Percentiles rank a stretch among this genome's conserved stretches.
phyloP scores from a whole-genome alignment of 2,888 invertebrate genomes.

The Eupsilia transversa region DNA sequence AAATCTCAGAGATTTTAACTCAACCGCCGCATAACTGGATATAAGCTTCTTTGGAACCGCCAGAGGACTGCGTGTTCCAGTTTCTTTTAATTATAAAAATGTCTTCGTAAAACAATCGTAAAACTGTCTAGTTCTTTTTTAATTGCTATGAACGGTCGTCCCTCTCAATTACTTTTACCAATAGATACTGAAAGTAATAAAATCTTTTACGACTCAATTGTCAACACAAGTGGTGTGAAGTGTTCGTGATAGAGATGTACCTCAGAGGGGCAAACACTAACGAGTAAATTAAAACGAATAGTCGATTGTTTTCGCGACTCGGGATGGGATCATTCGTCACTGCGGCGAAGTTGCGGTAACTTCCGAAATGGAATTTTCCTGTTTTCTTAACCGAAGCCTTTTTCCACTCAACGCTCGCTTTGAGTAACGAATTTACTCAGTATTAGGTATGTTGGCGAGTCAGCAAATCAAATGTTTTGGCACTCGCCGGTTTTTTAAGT shows the following conservation, averaged over 20 bases:
- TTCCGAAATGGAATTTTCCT: constrained; percentile 61
- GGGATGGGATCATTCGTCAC: constrained; percentile 59
- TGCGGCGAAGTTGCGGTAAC: constrained; percentile 39
- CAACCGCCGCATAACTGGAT: constrained; percentile 30
- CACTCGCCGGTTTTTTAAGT: not conserved
- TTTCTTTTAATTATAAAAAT: constrained; percentile 46
- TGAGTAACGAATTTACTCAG: constrained; percentile 23
- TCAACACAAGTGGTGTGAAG: constrained; percentile 31
- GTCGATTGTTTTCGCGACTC: constrained; percentile 49
- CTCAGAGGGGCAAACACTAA: constrained; percentile 18
- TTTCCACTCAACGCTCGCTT: constrained; percentile 28
- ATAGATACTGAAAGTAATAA: constrained; percentile 39
- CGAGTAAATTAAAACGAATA: constrained; percentile 62
- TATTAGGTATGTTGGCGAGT: constrained; percentile 8
- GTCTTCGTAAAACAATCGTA: constrained; percentile 32
- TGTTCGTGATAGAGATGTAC: constrained; percentile 36
- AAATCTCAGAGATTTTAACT: constrained; percentile 56
- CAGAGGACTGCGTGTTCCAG: constrained; percentile 15
- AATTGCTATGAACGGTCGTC: constrained; percentile 34
- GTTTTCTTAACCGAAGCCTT: constrained; percentile 58
- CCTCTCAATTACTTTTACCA: constrained; percentile 46
- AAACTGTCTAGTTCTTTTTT: constrained; percentile 38
- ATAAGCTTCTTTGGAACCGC: constrained; percentile 33
- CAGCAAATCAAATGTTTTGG: constrained; percentile 20
- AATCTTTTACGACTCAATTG: constrained; percentile 51